These are phyloP conservation scores for Nomada hirtipes DNA, from an alignment of 2,888 invertebrate genomes.

Conservation along the genomic window DNA sequence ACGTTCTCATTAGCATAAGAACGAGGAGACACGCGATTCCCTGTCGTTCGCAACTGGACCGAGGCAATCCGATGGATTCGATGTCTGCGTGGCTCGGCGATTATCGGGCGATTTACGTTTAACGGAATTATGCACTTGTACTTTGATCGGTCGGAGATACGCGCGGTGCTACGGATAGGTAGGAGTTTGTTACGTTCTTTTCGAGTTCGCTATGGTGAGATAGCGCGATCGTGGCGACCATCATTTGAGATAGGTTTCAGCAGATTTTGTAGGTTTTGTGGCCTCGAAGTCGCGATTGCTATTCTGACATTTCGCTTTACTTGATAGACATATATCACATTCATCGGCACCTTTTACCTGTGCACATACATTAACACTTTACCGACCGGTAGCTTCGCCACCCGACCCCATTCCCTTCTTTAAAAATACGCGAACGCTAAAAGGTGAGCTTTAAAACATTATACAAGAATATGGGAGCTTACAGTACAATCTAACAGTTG, in stretches of 20 bases:
- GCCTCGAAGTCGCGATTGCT: background rate
- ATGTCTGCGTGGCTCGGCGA: background rate
- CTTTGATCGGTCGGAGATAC: background rate
- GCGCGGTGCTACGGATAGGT: background rate
- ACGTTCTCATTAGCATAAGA: slow-evolving; percentile 70
- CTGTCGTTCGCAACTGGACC: slow-evolving; percentile 31
- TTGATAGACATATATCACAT: too few relatives aligned
- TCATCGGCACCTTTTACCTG: too few relatives aligned
- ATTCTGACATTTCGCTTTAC: background rate
- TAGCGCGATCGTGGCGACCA: background rate
- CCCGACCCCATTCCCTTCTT: too few relatives aligned
- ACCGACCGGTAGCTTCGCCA: too few relatives aligned
- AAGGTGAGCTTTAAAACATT: too few relatives aligned
- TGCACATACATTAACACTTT: too few relatives aligned
- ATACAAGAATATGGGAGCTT: too few relatives aligned
- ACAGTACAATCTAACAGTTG: too few relatives aligned
- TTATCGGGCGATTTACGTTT: slow-evolving; percentile 32
- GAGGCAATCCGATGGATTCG: slow-evolving; percentile 1
- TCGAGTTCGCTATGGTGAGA: background rate
- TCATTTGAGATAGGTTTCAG: background rate
- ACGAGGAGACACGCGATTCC: slow-evolving; percentile 33
- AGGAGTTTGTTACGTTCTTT: background rate
- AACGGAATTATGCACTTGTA: slow-evolving; percentile 7
- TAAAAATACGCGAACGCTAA: too few relatives aligned
- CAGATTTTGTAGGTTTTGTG: background rate